phyloP scores from a whole-genome alignment of 35 echinoderm and acorn worm genomes.

The Apostichopus californicus region DNA sequence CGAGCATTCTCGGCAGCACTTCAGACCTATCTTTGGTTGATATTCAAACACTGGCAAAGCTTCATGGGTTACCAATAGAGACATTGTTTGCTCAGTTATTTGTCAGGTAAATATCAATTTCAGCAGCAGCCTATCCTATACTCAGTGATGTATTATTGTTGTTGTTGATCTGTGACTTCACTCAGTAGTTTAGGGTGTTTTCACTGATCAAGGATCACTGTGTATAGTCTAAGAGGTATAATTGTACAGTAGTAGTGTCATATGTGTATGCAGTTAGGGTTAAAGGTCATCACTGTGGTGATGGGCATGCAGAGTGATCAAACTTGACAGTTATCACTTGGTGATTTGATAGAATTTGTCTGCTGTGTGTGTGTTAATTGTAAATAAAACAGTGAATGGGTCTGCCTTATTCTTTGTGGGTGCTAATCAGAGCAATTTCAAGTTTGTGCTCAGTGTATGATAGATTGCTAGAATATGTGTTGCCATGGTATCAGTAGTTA shows the following conservation, averaged over 20 bases:
- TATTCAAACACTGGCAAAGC: not conserved
- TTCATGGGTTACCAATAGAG: conserved; percentile 30
- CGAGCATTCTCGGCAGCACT: too few relatives aligned
- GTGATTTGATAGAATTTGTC: not conserved
- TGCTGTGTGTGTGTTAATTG: too few relatives aligned
- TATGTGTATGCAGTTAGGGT: not conserved
- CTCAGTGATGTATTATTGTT: not conserved
- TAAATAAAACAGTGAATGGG: too few relatives aligned
- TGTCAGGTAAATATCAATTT: conserved; percentile 19
- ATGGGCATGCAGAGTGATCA: not conserved
- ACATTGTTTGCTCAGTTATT: conserved; percentile 36
- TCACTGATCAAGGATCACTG: not conserved
- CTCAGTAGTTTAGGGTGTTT: not conserved
- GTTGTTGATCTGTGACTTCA: not conserved
- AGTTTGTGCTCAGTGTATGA: too few relatives aligned
- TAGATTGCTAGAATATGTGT: too few relatives aligned
- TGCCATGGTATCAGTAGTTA: too few relatives aligned
- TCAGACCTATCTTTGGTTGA: not conserved
- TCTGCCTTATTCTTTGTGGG: too few relatives aligned
- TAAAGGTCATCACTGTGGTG: conserved; percentile 13
- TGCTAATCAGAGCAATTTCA: too few relatives aligned
- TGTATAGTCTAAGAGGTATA: not conserved
- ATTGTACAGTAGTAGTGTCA: not conserved
- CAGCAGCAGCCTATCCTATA: too few relatives aligned
- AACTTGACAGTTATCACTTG: not conserved